Base-by-base conservation (phyloP, 2,797 vertebrate genomes). In the Periparus ater region DNA sequence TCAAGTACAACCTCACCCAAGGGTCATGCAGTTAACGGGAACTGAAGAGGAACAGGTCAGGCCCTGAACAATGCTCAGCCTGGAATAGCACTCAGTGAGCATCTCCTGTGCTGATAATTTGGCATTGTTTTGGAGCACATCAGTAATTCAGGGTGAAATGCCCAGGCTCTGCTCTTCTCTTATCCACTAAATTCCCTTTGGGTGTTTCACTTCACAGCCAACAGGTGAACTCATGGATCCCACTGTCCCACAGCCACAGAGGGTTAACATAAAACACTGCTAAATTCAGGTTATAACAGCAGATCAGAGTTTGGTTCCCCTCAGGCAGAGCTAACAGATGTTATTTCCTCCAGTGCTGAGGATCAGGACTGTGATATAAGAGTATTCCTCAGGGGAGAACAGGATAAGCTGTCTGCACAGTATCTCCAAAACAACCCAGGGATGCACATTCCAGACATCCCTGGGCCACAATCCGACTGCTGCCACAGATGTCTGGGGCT, bases 361-460 rank as follows among this genome's bases (percentile, higher is more conserved):
- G 75, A 83, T 60, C 2, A 19, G 70, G 51, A 27, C 77, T 55
- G 50, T 62, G 81, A 85, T 80, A 66, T 55, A 51, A 95, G 71
- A 58, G 18, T 81, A 32, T 44, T 83, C 73, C 89, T 40, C 76
- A 61, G 78, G 65, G 76, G 87, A 93, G 68, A 57, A 34, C 19
- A 23, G 92, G 85, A 89, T 79, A 15, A 82, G 53, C 30, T 0
- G 12, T 89, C 87, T 80, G 74, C 79, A 87, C 25, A 32, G 89
- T 74, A 93, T 85, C 89, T 58, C 55, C 76, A 36, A 61, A 74
- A 78, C 68, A 83, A 84, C 42, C 25, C 51, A 91, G 63, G 84
- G 88, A 89, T 47, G 50, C 85, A 78, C 95, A 94, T 97, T 95
- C 95, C 94, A 95, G 88, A 91, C 60, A 38, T 77, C 88, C 50